These are phyloP conservation scores for Halesus radiatus DNA, from an alignment of 1,140 invertebrate species.

Conservation along the genomic window DNA sequence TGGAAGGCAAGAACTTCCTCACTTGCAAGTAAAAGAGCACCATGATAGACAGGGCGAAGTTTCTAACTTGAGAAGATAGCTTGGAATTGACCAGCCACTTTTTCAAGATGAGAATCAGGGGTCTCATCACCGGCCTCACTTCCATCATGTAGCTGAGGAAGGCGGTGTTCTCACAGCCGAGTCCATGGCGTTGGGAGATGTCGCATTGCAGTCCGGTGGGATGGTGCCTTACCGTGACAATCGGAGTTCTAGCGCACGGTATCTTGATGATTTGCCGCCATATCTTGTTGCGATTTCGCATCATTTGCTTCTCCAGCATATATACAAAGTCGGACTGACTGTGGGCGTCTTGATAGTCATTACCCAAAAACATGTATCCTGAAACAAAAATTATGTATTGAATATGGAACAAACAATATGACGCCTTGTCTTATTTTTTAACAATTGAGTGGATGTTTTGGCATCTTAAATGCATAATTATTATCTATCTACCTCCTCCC, in stretches of 20 bases:
- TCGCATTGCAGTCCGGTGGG: slow-evolving; percentile 68
- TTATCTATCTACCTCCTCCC: too few relatives aligned
- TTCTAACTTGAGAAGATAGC: slow-evolving; percentile 62
- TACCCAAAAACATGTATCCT: slow-evolving; percentile 58
- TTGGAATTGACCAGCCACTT: slow-evolving; percentile 67
- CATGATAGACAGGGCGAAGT: slow-evolving; percentile 65
- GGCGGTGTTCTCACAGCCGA: slow-evolving; percentile 71
- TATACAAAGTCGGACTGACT: slow-evolving; percentile 59
- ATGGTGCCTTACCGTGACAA: slow-evolving; percentile 70
- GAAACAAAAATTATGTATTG: background rate
- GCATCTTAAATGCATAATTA: too few relatives aligned
- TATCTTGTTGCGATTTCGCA: slow-evolving; percentile 49
- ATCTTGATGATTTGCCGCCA: slow-evolving; percentile 61
- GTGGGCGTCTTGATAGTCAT: slow-evolving; percentile 57
- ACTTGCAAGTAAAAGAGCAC: slow-evolving; percentile 66
- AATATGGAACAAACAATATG: background rate
- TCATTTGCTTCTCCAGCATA: slow-evolving; percentile 53
- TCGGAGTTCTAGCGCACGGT: slow-evolving; percentile 69
- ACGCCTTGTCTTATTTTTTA: background rate
- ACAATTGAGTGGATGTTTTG: background rate
- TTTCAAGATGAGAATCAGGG: slow-evolving; percentile 67
- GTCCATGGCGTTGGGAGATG: slow-evolving; percentile 71
- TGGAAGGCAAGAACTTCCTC: slow-evolving; percentile 57
- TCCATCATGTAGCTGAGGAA: slow-evolving; percentile 65
- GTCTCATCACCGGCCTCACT: slow-evolving; percentile 61